Evolutionary conservation across 2,888 invertebrate genomes (phyloP), one percentile per base, ranked within the genome.

Genomic region (Standfussiana lucernea): DNA sequence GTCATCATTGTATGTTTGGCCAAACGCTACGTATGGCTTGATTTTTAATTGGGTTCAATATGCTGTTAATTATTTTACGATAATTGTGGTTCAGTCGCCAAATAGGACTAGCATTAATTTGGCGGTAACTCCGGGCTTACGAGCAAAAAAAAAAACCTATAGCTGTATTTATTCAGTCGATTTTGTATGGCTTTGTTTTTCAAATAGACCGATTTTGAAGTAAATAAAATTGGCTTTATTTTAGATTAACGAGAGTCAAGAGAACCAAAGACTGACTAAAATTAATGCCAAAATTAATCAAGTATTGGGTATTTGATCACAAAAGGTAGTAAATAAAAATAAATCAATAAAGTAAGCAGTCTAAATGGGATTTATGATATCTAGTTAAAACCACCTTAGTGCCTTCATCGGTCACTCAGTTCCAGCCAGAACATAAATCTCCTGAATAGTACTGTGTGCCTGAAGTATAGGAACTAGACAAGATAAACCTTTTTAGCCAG

Each of bases 11-110:
- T 45, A 24, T 40, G 15, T 80, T 59, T 77, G 28, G 32, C 11
- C 15, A 47, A 56, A n/a, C 32, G 5, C 56, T 47, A 21, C 21
- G 11, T 28, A 69, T 32, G 40, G 37, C 40, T 69, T 71, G 18
- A 10, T 50, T 47, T 77, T 45, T 56, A 62, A 32, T 78, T 56
- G 77, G 37, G 32, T 78, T 37, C 13, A 75, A 66, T 66, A 32
- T 8, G 24, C 32, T 75, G n/a, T 21, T 42, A 82, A 66, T 64
- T 37, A 82, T 35, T 50, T 59, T 82, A 61, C 13, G 50, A 62
- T 35, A 24, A 35, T 15, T 18, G 47, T 62, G 32, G 37, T 45
- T 61, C n/a, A n/a, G 21, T 75, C 42, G 15, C 53, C 21, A 8
- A 40, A 40, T 47, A 81, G 18, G 35, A 32, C 69, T 45, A 47